Evolutionary conservation across 2,113 vertebrate genomes (phyloP).

Genomic region (Burhinus bistriatus): DNA sequence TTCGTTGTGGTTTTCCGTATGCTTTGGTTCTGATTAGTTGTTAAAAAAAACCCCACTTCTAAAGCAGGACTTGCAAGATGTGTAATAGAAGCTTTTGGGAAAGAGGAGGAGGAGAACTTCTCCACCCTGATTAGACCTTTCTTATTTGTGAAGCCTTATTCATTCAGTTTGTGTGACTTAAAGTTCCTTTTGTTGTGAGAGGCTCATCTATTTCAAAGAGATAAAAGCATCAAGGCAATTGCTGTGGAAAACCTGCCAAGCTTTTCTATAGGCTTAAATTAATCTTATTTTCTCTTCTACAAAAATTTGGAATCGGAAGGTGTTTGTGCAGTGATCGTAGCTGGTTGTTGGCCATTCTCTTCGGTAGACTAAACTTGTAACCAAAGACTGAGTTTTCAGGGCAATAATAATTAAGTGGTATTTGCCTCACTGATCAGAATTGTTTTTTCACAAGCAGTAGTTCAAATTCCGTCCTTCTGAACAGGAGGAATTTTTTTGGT

Average conservation of each 20-base stretch:
- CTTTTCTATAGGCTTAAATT: slow-evolving; percentile 32
- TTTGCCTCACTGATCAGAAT: neutral
- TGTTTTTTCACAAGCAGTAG: neutral
- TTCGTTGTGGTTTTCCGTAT: neutral
- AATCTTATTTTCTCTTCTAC: slow-evolving; percentile 3
- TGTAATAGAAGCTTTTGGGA: neutral
- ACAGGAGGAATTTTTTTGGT: neutral
- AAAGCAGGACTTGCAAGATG: neutral
- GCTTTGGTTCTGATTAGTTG: neutral
- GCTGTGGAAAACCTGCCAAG: slow-evolving; percentile 29
- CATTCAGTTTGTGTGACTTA: neutral
- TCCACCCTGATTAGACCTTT: neutral
- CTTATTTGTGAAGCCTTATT: neutral
- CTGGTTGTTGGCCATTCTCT: neutral
- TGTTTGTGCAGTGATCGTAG: neutral
- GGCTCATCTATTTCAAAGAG: slow-evolving; percentile 29
- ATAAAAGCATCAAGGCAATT: slow-evolving; percentile 4
- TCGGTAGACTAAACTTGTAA: neutral
- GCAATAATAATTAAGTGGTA: neutral
- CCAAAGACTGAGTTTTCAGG: neutral
- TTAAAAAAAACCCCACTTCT: neutral
- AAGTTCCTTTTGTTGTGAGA: slow-evolving; percentile 25
- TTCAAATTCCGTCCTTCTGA: slow-evolving; percentile 24
- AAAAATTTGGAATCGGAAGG: neutral
- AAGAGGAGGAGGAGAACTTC: neutral